These are phyloP conservation scores for Drosophila tropicalis DNA, from an alignment of 1,140 invertebrate genomes.

Conservation along the genomic window DNA sequence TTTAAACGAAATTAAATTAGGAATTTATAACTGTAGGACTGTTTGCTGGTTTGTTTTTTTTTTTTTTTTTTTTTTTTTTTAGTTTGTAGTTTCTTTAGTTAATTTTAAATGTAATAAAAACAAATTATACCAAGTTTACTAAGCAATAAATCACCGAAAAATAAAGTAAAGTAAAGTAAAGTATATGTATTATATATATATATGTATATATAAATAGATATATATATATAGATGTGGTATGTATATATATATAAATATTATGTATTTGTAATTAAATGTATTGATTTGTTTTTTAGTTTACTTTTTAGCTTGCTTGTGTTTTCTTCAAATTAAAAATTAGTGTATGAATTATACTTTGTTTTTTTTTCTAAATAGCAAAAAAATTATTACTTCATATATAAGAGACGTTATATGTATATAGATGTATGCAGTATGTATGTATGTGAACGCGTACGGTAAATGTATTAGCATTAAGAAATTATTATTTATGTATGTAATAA, in stretches of 20 bases:
- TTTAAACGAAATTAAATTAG: constrained; percentile 81
- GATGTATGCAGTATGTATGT: constrained; percentile 67
- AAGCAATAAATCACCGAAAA: constrained; percentile 81
- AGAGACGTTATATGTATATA: constrained; percentile 28
- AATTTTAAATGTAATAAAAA: constrained; percentile 36
- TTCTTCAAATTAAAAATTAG: constrained; percentile 73
- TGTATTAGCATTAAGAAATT: constrained; percentile 61
- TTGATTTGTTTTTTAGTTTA: constrained; percentile 11
- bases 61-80: constrained; percentile 51
- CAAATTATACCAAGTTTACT: constrained; percentile 75
- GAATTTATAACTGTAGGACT: constrained; percentile 75
- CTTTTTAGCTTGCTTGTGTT: constrained; percentile 8
- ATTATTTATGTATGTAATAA: constrained; percentile 69
- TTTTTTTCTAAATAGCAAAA: constrained; percentile 71
- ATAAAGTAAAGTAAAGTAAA: constrained; percentile 67
- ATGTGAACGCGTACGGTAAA: constrained; percentile 51
- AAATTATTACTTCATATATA: constrained; percentile 64
- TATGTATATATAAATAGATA: constrained; percentile 45
- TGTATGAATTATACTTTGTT: constrained; percentile 42
- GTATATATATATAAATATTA: constrained; percentile 30
- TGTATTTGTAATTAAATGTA: constrained; percentile 63
- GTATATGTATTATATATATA: constrained; percentile 69
- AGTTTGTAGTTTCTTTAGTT: constrained; percentile 37
- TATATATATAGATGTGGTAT: constrained; percentile 40
- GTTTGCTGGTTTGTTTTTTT: constrained; percentile 25